Evolutionary conservation across 2,113 vertebrate genomes (phyloP).

Genomic region (Chloropsis hardwickii): DNA sequence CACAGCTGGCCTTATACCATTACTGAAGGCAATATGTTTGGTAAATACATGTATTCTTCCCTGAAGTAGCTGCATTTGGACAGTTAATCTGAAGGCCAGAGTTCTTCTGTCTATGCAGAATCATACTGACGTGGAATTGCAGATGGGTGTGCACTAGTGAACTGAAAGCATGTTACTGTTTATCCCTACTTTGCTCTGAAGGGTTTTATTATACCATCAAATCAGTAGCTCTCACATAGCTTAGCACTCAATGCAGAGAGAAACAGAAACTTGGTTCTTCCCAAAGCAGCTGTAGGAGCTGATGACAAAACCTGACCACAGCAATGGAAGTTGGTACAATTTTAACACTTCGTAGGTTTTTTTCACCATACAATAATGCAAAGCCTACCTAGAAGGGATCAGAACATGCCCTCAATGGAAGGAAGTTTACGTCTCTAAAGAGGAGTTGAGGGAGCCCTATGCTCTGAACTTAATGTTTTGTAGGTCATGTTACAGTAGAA

Average conservation of each 20-base stretch:
- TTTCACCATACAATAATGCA: accelerated
- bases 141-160: background rate
- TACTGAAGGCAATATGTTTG: background rate
- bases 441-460: background rate
- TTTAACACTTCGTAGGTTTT: background rate
- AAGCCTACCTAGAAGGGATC: background rate
- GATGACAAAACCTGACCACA: background rate
- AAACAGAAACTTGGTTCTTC: background rate
- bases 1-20: background rate
- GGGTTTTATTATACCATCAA: background rate
- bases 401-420: background rate
- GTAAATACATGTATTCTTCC: background rate
- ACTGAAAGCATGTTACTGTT: background rate
- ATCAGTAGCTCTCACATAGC: background rate
- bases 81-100: background rate
- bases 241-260: background rate
- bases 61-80: background rate
- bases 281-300: background rate
- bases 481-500: background rate
- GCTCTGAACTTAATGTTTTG: background rate
- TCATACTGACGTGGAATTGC: background rate
- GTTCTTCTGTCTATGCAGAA: background rate
- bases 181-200: background rate
- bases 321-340: background rate
- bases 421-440: background rate